A percentile compares a stretch with the other conserved stretches of the same genome.
Evolutionary conservation across 2,113 vertebrate genomes (phyloP).

Genomic region (Poecile atricapillus): DNA sequence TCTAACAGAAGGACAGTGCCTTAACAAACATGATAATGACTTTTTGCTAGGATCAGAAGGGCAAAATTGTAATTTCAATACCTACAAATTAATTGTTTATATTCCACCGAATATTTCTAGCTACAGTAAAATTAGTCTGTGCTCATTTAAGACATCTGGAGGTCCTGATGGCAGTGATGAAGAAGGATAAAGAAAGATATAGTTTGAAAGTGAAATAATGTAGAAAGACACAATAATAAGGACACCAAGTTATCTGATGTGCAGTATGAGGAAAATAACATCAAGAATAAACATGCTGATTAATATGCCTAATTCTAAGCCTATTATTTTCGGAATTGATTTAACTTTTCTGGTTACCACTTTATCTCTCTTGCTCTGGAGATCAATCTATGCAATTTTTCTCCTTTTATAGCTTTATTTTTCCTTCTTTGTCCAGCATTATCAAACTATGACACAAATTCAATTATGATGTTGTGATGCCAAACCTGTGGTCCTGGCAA

Average conservation of each 20-base stretch:
- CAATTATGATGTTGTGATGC: slow-evolving; percentile 72
- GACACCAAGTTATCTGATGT: neutral
- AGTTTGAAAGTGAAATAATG: neutral
- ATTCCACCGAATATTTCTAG: neutral
- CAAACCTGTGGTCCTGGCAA: slow-evolving; percentile 75
- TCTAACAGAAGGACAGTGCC: neutral
- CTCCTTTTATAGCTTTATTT: slow-evolving; percentile 28
- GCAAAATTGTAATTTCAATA: neutral
- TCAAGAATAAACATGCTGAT: slow-evolving; percentile 35
- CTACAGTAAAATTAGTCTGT: neutral
- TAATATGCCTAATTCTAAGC: slow-evolving; percentile 33
- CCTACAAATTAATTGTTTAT: neutral
- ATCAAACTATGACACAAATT: slow-evolving; percentile 76
- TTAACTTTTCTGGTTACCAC: slow-evolving; percentile 45
- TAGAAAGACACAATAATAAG: neutral
- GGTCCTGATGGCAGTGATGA: neutral
- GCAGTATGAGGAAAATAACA: neutral
- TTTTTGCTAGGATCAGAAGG: neutral
- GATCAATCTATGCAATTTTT: slow-evolving; percentile 26
- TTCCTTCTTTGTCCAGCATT: slow-evolving; percentile 61
- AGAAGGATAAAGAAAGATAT: neutral
- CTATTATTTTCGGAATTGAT: slow-evolving; percentile 57
- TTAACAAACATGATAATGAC: neutral
- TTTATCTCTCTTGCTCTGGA: slow-evolving; percentile 52
- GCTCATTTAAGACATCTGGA: neutral